Conservation (phyloP, 2,888 invertebrate genomes). For the Steinernema carpocapsae region DNA sequence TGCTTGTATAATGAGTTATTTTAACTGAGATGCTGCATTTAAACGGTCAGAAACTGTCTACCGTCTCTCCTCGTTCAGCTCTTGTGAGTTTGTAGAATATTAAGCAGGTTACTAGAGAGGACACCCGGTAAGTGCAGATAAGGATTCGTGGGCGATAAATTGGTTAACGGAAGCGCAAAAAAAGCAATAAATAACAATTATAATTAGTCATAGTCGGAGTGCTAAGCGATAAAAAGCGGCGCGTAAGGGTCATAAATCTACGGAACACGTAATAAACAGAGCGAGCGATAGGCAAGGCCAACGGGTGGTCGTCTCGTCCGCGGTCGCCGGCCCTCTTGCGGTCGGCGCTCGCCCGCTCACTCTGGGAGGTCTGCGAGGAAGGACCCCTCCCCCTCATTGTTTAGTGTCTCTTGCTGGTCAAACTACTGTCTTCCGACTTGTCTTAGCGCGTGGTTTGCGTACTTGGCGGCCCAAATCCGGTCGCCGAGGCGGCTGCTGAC, state of each 20-base stretch:
- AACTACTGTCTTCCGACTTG: constrained; percentile 13
- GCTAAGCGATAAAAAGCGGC: constrained; percentile 30
- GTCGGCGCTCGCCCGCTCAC: constrained; percentile 29
- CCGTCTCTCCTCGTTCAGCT: no score
- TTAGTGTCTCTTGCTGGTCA: constrained; percentile 20
- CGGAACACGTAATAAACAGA: constrained; percentile 35
- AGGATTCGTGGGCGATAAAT: background rate
- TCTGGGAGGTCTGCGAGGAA: constrained; percentile 29
- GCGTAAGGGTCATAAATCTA: constrained; percentile 35
- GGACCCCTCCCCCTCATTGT: constrained; percentile 33
- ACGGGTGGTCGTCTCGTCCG: constrained; percentile 30
- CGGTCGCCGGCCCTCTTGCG: constrained; percentile 29
- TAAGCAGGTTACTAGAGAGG: no score
- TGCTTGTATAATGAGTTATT: no score
- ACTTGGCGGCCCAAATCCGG: constrained; percentile 29
- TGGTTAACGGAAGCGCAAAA: constrained; percentile 32
- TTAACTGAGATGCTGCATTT: no score
- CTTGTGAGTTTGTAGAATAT: background rate
- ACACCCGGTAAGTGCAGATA: no score
- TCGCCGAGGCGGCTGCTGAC: no score
- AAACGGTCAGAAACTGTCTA: constrained; percentile 4
- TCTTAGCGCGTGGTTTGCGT: background rate
- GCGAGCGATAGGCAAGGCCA: constrained; percentile 35
- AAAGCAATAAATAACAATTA: constrained; percentile 30
- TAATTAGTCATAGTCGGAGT: constrained; percentile 32